Evolutionary conservation across 2,797 vertebrate genomes (phyloP).

Genomic region (Smutsia temminckii): DNA sequence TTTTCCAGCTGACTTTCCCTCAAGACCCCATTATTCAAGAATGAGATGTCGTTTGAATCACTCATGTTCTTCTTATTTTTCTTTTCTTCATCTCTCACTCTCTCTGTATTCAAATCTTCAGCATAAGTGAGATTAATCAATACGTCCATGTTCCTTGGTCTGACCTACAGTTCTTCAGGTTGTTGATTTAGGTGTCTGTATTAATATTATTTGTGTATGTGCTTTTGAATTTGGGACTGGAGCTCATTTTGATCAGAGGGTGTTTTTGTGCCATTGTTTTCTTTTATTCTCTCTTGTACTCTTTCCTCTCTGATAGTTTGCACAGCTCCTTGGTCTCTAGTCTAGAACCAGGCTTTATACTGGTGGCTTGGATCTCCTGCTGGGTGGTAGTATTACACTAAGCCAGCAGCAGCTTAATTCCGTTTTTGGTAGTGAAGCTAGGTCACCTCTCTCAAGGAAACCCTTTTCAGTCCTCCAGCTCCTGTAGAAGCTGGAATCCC

Average conservation of each 20-base stretch:
- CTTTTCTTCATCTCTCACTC: neutral
- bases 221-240: neutral
- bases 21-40: neutral
- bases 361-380: neutral
- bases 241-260: neutral
- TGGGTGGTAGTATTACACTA: neutral
- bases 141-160: neutral
- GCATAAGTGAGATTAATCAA: neutral
- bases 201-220: neutral
- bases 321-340: neutral
- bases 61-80: neutral
- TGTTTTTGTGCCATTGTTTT: neutral
- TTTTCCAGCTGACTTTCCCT: neutral
- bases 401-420: neutral
- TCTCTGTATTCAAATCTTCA: neutral
- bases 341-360: neutral
- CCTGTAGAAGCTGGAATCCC: neutral
- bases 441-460: neutral
- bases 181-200: neutral
- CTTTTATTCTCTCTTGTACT: neutral
- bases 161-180: neutral
- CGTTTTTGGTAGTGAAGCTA: neutral
- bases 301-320: neutral
- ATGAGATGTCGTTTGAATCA: neutral
- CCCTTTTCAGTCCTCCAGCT: neutral